Evolutionary conservation across 2,888 invertebrate species (phyloP), one percentile per base, ranked within the genome.

Genomic region (Trissolcus brochymenae): DNA sequence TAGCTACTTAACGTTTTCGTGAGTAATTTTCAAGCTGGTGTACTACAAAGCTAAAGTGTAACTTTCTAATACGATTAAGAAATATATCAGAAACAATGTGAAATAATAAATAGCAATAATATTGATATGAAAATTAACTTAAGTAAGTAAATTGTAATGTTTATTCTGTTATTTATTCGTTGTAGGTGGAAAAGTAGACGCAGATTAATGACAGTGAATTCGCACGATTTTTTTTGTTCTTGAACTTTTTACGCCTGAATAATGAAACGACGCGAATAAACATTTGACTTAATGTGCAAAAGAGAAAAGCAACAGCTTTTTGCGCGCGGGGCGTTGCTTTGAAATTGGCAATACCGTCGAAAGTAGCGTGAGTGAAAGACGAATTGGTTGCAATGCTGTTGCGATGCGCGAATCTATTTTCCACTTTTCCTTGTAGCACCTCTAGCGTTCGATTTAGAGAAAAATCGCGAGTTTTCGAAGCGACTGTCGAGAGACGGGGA

Each of bases 361-460:
- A 78, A 72, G 78, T 74, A 75, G 53, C 67, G 75, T 64, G 75
- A 78, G 78, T 72, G 75, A 75, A 78, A 75, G 78, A 75, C 78
- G 74, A 78, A 78, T 78, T 78, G 78, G 74, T 71, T 74, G 78
- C 78, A 78, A 78, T 78, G 74, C 73, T 75, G 74, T 78, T 74
- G 70, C 67, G 78, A 71, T 78, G 78, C 74, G 71, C 74, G 78
- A 78, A 78, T 78, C 78, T 78, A 78, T 78, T 78, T 78, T 78
- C 78, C 78, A 78, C 78, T 78, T 75, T 78, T 78, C 78, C 67
- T 75, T 67, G 61, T 65, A 71, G 74, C 74, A 70, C 67, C 78
- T 74, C 74, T 60, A 72, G 76, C 76, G 76, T 72, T 71, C 78
- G 78, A 78, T 78, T 78, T 78, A 74, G 71, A 78, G 78, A 74